Evolutionary conservation across 2,113 vertebrate species (phyloP).

Genomic region (Bubo bubo): DNA sequence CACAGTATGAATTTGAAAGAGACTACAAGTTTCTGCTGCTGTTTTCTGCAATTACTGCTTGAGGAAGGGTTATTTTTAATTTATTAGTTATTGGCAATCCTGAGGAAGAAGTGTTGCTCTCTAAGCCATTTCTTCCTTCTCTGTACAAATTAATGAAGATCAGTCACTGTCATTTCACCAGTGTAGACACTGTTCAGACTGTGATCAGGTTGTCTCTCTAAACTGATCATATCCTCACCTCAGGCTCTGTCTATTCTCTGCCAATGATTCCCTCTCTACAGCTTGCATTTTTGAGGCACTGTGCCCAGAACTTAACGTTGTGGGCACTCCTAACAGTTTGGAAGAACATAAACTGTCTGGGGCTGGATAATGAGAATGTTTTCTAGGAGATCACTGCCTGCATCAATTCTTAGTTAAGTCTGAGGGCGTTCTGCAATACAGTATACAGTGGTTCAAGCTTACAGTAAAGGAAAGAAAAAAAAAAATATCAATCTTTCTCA

Average conservation of each 20-base stretch:
- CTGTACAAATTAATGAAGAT: not conserved
- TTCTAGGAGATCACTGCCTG: not conserved
- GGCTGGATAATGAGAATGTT: not conserved
- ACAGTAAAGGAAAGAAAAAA: not conserved
- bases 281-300: not conserved
- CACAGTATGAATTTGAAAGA: not conserved
- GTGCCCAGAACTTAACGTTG: not conserved
- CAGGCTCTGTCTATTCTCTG: not conserved
- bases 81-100: not conserved
- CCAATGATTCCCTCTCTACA: not conserved
- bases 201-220: not conserved
- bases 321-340: not conserved
- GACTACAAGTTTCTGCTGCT: not conserved
- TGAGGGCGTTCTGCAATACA: not conserved
- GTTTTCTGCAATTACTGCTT: not conserved
- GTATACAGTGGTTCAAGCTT: not conserved
- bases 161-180: not conserved
- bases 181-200: not conserved
- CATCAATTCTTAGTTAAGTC: not conserved
- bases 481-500: not conserved
- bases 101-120: not conserved
- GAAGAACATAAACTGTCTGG: not conserved
- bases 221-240: not conserved
- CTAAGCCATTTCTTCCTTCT: not conserved
- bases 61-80: not conserved